phyloP scores from a whole-genome alignment of 2,113 vertebrate species.

The Rhabdornis inornatus region DNA sequence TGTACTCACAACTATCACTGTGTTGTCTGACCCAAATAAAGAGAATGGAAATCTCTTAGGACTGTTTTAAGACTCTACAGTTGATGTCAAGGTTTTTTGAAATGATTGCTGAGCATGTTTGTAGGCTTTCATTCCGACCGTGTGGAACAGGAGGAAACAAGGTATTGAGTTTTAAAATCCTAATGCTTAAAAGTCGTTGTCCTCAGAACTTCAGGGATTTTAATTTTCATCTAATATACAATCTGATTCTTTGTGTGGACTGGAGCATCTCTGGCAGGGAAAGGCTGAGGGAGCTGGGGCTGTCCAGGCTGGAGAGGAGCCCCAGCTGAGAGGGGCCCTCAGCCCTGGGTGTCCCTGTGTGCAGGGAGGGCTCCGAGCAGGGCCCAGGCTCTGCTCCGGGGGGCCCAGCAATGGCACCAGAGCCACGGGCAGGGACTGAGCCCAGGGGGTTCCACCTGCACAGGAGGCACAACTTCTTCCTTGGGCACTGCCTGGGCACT shows the following conservation, averaged over 20 bases:
- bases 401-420: not conserved
- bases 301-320: not conserved
- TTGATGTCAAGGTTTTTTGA: not conserved
- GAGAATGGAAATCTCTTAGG: not conserved
- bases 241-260: not conserved
- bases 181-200: not conserved
- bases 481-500: accelerated
- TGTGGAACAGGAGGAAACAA: not conserved
- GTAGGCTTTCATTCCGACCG: not conserved
- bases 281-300: not conserved
- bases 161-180: not conserved
- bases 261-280: not conserved
- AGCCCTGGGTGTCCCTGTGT: not conserved
- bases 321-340: not conserved
- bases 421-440: not conserved
- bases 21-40: not conserved
- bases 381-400: not conserved
- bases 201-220: not conserved
- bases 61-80: not conserved
- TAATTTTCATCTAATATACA: not conserved
- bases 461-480: not conserved
- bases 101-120: not conserved
- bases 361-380: not conserved
- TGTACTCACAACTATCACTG: not conserved
- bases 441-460: not conserved